Evolutionary conservation across 2,888 invertebrate species (phyloP).

Genomic region (Acronicta aceris): DNA sequence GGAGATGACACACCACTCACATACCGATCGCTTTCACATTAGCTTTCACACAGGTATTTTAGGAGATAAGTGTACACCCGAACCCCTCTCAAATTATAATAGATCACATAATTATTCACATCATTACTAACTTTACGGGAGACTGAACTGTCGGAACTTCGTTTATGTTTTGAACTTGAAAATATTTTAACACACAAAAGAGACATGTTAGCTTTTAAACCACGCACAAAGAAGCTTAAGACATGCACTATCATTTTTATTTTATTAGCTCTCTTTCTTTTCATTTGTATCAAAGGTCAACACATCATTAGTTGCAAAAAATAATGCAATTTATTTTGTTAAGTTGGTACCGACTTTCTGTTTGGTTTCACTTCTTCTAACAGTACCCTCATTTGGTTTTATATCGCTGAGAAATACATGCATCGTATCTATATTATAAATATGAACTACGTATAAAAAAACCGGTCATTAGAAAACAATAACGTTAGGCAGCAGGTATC

Average conservation of each 20-base stretch:
- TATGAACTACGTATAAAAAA: slow-evolving; percentile 1
- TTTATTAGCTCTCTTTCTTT: slow-evolving; percentile 49
- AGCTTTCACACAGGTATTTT: slow-evolving; percentile 67
- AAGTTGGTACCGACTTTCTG: slow-evolving; percentile 40
- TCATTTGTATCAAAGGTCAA: slow-evolving; percentile 59
- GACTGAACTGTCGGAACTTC: slow-evolving; percentile 58
- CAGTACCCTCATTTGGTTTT: slow-evolving; percentile 28
- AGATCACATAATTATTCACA: slow-evolving; percentile 46
- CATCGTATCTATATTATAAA: slow-evolving; percentile 19
- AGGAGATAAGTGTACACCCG: slow-evolving; percentile 85
- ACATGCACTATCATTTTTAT: slow-evolving; percentile 81
- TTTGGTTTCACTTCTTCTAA: slow-evolving; percentile 16
- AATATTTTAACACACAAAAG: slow-evolving; percentile 77
- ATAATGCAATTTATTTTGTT: slow-evolving; percentile 16
- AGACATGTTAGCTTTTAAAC: slow-evolving; percentile 76
- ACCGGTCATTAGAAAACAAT: slow-evolving; percentile 2
- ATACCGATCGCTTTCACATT: slow-evolving; percentile 63
- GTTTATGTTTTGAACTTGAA: slow-evolving; percentile 68
- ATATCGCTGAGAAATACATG: slow-evolving; percentile 52
- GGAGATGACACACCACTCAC: slow-evolving; percentile 61
- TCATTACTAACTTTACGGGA: slow-evolving; percentile 70
- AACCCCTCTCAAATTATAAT: slow-evolving; percentile 62
- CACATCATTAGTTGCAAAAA: slow-evolving; percentile 40
- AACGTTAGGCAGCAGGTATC: background rate
- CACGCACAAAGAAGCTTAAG: slow-evolving; percentile 73